Evolutionary conservation across 2,888 invertebrate species (phyloP), one percentile per base, ranked within the genome.

Genomic region (Pherbina coryleti): DNA sequence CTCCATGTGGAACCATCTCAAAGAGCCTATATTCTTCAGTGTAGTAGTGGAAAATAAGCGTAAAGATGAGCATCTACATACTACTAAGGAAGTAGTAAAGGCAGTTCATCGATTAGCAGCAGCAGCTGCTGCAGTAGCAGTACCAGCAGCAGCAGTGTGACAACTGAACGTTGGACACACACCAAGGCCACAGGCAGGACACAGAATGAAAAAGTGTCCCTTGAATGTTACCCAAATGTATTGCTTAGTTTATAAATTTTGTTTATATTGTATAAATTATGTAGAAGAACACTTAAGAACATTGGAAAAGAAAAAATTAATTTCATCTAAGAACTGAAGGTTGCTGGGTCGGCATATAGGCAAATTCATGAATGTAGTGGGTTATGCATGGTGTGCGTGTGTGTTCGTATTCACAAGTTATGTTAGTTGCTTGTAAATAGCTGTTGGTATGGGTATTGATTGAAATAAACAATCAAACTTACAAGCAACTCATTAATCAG

Each of bases 201-300:
- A 64, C 31, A 9, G n/a, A 25, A 67, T 62, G 34, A 55, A 75
- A 78, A 78, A 62, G 28, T 72, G 74, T 49, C 49, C 70, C 55
- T 74, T 74, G 28, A 60, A 60, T 19, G 55, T 9, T 28, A 28
- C 25, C 8, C 25, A 60, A 60, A 60, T 60, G 25, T 22, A 60
- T 60, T 60, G 22, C 57, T 28, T 60, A 57, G 57, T 57, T 57
- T 57, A 57, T 57, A 57, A 22, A 22, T 25, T 60, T 25, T 60
- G 19, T 25, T n/a, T 19, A 19, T 19, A 53, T 17, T 19, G 19
- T 19, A 53, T 53, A 22, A 55, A 22, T 22, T 55, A 55, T 55
- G 55, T 55, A 5, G 19, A 55, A 22, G 55, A 22, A 55, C 7
- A 55, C n/a, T n/a, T 22, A 28, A 60, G 9, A 60, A 22, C 25